Evolutionary conservation across 2,797 vertebrate genomes (phyloP), one percentile per base, ranked within the genome.

Genomic region (Potorous gilbertii): DNA sequence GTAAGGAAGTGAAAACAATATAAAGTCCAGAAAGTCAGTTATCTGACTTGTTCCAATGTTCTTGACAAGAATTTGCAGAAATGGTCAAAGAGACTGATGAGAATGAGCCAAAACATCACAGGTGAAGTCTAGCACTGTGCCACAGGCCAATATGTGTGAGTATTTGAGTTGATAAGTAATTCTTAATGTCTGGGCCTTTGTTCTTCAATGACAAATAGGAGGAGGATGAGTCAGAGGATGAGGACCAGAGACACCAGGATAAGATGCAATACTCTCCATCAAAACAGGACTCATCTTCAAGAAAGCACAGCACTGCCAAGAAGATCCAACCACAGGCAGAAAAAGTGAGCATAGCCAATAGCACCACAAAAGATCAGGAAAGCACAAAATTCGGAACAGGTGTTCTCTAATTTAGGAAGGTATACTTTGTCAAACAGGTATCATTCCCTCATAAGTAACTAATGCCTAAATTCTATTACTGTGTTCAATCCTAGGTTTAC

Each of bases 211-310:
- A 55, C 21, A 90, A 91, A 6, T 93, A 98, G 97, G 55, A 96
- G 90, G 97, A 98, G 89, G 95, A 87, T 29, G 96, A 96, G 46
- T 90, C 98, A 59, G 98, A 98, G 90, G 97, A 97, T 2, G 97
- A 97, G 54, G 97, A 95, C 18, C 95, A 95, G 89, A 95, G 54
- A 46, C 96, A 98, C 59, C 97, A 93, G 59, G 74, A 87, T 56
- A 96, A 98, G 55, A 28, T 98, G 50, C 90, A 55, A 4, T 91
- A 87, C 52, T 93, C 14, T 24, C 34, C 29, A 1, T 0, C 93
- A 0, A 97, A 97, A 54, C 94, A 98, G 66, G 97, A 98, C 46
- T 6, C 93, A 11, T 29, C 91, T 31, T 10, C 90, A n/a, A 54
- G 13, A 56, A 94, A 96, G 34, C 92, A 96, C 40, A 96, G 46